phyloP scores from a whole-genome alignment of 2,113 vertebrate genomes.

The Rhea americana region DNA sequence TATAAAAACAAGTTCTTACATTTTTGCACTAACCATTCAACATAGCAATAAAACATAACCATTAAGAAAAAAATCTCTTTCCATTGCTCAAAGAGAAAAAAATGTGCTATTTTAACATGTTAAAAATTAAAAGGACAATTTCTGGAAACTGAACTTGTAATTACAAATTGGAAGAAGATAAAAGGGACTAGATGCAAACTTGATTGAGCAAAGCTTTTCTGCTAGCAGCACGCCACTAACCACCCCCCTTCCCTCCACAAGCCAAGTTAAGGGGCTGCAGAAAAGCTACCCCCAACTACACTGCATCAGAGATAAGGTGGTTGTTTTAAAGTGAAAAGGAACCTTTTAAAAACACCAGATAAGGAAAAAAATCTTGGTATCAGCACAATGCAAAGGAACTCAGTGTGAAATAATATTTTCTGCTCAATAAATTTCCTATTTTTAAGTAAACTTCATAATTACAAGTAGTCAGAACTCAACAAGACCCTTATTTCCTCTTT shows the following conservation, averaged over 20 bases:
- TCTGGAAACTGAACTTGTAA: neutral
- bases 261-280: neutral
- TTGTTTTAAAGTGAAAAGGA: neutral
- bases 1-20: conserved; percentile 39
- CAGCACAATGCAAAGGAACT: neutral
- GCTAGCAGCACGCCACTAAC: neutral
- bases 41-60: conserved; percentile 37
- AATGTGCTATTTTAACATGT: conserved; percentile 20
- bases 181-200: neutral
- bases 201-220: neutral
- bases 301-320: neutral
- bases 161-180: neutral
- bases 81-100: neutral
- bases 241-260: neutral
- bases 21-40: conserved; percentile 43
- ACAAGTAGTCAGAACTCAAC: neutral
- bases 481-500: neutral
- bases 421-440: neutral
- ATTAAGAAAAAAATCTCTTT: conserved; percentile 26
- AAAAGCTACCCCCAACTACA: neutral
- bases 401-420: conserved; percentile 5
- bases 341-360: neutral
- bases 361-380: neutral
- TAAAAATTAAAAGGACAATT: neutral
- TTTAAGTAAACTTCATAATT: neutral